A percentile compares a stretch with the other conserved stretches of the same genome.
Evolutionary conservation across 2,888 invertebrate genomes (phyloP).

Genomic region (Strigamia crassipes): DNA sequence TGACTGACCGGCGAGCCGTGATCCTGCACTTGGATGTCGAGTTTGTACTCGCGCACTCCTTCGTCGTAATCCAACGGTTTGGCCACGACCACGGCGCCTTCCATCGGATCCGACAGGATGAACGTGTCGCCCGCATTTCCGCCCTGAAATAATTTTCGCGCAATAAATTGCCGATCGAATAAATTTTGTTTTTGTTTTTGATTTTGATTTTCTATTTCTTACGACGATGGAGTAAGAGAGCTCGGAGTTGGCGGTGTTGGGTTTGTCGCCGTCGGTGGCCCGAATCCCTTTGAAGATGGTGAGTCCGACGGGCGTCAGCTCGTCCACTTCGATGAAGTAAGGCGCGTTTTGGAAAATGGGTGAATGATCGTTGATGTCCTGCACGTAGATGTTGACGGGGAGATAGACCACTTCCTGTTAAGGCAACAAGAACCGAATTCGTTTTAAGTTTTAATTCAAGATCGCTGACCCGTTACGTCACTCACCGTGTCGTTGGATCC

Average conservation of each 20-base stretch:
- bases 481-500: constrained; percentile 54
- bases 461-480: constrained; percentile 8
- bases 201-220: constrained; percentile 45
- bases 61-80: constrained; percentile 78
- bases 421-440: not conserved
- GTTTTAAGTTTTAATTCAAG: not conserved
- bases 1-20: constrained; percentile 76
- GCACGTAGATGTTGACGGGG: constrained; percentile 71
- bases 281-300: constrained; percentile 80
- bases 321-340: constrained; percentile 71
- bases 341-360: constrained; percentile 74
- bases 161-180: not conserved
- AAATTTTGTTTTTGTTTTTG: not conserved
- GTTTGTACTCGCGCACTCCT: constrained; percentile 75
- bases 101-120: constrained; percentile 54
- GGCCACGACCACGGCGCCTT: constrained; percentile 67
- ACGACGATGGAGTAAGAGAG: constrained; percentile 55
- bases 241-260: constrained; percentile 61
- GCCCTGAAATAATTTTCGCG: constrained; percentile 51
- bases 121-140: constrained; percentile 55
- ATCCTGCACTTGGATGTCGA: constrained; percentile 81
- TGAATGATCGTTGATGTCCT: constrained; percentile 83
- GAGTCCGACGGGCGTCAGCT: constrained; percentile 66
- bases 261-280: constrained; percentile 72
- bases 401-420: constrained; percentile 49